Percentiles rank a stretch among this genome's conserved stretches.
Conservation (phyloP, 2,113 vertebrate genomes). For the Pseudopipra pipra region DNA sequence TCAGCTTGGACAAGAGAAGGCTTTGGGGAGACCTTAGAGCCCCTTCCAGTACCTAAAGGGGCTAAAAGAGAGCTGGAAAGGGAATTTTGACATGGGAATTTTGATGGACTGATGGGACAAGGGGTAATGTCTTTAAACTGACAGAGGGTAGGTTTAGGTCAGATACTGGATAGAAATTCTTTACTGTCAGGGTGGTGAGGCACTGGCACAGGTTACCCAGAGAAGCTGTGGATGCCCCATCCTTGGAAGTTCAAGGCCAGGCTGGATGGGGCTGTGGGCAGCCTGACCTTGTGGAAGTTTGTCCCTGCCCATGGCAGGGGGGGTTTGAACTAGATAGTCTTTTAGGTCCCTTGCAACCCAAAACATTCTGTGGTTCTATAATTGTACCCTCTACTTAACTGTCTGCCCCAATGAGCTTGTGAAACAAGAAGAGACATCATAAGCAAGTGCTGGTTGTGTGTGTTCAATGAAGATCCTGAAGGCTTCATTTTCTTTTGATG, state of each 20-base stretch:
- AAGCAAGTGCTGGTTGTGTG: not conserved
- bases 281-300: not conserved
- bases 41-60: not conserved
- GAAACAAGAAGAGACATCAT: not conserved
- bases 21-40: not conserved
- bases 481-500: not conserved
- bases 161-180: not conserved
- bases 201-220: not conserved
- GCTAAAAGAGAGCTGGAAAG: not conserved
- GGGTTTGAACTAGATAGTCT: not conserved
- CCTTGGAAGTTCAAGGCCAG: not conserved
- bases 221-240: not conserved
- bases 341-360: not conserved
- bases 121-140: not conserved
- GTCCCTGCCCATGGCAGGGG: too few species aligned
- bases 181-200: not conserved
- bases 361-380: not conserved
- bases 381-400: rapidly evolving
- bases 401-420: not conserved
- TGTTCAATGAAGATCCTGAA: not conserved
- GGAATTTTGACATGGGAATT: not conserved
- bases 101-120: not conserved
- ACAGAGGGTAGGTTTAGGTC: not conserved
- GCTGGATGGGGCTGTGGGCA: not conserved
- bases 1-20: not conserved